phyloP scores from a whole-genome alignment of 2,113 vertebrate species.

The Halcyon senegalensis region DNA sequence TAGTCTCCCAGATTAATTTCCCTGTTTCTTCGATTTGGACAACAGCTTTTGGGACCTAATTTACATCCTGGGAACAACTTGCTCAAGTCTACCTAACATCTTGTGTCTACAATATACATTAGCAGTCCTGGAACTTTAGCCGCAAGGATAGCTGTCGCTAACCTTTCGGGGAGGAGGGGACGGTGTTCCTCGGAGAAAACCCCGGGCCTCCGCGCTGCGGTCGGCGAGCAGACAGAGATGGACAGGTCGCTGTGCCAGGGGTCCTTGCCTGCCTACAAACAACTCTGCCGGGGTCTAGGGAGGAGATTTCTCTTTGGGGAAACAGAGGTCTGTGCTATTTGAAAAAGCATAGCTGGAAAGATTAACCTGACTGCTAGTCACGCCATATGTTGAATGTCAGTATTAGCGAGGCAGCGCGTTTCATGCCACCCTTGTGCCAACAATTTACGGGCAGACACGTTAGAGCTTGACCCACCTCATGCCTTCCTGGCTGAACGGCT shows the following conservation, averaged over 20 bases:
- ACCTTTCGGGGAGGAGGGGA: background rate
- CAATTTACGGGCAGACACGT: background rate
- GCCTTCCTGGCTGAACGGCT: background rate
- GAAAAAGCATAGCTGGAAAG: background rate
- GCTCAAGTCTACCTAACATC: conserved; percentile 74
- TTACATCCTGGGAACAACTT: conserved; percentile 85
- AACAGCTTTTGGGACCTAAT: conserved; percentile 92
- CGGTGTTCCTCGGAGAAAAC: background rate
- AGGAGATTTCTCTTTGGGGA: background rate
- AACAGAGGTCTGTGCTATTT: background rate
- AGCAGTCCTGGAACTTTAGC: conserved; percentile 51
- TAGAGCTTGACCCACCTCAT: background rate
- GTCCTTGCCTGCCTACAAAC: background rate
- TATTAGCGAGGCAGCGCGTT: background rate
- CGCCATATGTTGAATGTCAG: background rate
- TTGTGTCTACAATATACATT: conserved; percentile 72
- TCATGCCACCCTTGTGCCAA: background rate
- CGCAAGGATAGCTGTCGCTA: background rate
- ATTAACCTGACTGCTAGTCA: background rate
- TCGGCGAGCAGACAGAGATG: background rate
- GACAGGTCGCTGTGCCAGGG: background rate
- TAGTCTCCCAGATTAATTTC: conserved; percentile 96
- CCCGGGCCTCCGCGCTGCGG: background rate
- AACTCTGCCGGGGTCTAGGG: background rate
- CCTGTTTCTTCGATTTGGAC: conserved; percentile 99